Conservation (phyloP, 2,888 invertebrate genomes). For the Yponomeuta plumbellus region DNA sequence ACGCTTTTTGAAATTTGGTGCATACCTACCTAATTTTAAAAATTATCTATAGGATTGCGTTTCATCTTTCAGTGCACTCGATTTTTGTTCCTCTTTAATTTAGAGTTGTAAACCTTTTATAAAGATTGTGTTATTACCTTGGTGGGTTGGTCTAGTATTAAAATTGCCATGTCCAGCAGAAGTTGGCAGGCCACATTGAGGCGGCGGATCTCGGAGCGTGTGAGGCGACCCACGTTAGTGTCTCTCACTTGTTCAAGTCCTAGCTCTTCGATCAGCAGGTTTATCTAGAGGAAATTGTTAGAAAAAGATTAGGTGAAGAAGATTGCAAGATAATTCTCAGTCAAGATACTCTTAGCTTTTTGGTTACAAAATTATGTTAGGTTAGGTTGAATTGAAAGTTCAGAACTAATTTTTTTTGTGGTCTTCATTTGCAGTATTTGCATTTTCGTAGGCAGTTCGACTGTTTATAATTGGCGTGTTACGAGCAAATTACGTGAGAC, state of each 20-base stretch:
- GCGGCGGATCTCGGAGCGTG: slow-evolving; percentile 90
- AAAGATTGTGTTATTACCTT: slow-evolving; percentile 38
- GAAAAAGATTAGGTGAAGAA: background rate
- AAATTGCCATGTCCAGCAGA: slow-evolving; percentile 88
- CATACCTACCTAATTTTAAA: too few species aligned
- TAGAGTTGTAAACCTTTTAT: too few species aligned
- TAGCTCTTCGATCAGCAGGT: slow-evolving; percentile 92
- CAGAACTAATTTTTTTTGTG: too few species aligned
- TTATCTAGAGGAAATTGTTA: slow-evolving; percentile 78
- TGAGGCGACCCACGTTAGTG: slow-evolving; percentile 89
- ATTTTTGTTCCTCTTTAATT: too few species aligned
- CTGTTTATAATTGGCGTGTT: too few species aligned
- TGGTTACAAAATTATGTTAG: background rate
- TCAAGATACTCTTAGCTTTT: background rate
- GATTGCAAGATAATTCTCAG: background rate
- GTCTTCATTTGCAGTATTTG: too few species aligned
- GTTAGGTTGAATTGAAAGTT: background rate
- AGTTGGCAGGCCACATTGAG: slow-evolving; percentile 93
- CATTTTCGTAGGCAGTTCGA: too few species aligned
- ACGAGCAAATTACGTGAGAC: too few species aligned
- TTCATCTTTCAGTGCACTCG: too few species aligned
- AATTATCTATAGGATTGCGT: too few species aligned
- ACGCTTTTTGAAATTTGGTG: too few species aligned
- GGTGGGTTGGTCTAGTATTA: slow-evolving; percentile 92
- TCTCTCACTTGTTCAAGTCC: slow-evolving; percentile 93